Evolutionary conservation across 2,113 vertebrate species (phyloP), one percentile per base, ranked within the genome.

Genomic region (Nothocercus nigrocapillus): DNA sequence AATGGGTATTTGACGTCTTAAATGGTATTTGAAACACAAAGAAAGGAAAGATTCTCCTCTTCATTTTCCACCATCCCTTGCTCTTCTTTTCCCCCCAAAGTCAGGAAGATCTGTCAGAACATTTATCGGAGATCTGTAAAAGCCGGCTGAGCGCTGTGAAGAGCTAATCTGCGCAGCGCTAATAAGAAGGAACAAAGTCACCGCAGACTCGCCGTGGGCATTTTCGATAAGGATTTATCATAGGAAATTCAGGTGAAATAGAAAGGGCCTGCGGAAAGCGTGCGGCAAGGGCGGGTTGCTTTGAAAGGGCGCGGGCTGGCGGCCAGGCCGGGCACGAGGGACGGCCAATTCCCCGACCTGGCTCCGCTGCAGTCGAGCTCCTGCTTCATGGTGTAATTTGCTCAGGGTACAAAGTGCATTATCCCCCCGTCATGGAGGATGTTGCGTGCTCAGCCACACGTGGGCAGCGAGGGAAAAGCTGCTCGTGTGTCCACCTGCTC

Each of bases 141-240:
- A 97, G 91, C 90, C 90, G 96, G 97, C 94, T 85, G 88, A 96
- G 95, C 24, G 1, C 96, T 62, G 81, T 80, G 9, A 83, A 90
- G 97, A 97, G 93, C 97, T 97, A 83, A 97, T 97, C 97, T 97
- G 94, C 42, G 79, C 90, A 13, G 95, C 94, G 96, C 93, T 95
- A 86, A 93, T 93, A 85, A 85, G 85, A 97, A 58, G 6, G 88
- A 97, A 82, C 92, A 89, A 95, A 97, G 95, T 91, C 87, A 66
- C 95, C 88, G 14, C 66, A 79, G 96, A 80, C 93, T 94, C 88
- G 81, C 97, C 95, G 56, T 11, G 67, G 97, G 97, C 92, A 27
- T 85, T 66, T 36, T 88, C 81, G 93, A 96, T 96, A 96, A 96
- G 92, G 88, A 68, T 96, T 97, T 97, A 87, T 96, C 95, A 16